Evolutionary conservation across 1,140 invertebrate genomes (phyloP).

Genomic region (Antheraea pernyi): DNA sequence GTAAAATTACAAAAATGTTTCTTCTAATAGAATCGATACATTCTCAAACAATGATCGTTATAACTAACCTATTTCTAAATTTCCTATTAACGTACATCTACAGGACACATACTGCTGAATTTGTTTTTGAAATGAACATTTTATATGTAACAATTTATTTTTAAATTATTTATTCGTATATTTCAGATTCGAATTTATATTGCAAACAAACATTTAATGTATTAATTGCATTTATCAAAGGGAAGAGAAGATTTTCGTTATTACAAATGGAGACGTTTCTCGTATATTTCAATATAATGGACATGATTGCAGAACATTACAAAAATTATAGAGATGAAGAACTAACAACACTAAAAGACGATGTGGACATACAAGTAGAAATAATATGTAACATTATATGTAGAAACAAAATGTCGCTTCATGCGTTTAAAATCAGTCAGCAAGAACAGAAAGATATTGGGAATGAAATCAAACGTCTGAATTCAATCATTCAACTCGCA

Average conservation of each 20-base stretch:
- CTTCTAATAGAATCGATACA: too few species aligned
- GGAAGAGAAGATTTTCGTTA: conserved; percentile 30
- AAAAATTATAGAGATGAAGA: conserved; percentile 22
- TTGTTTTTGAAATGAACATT: too few species aligned
- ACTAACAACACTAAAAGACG: conserved; percentile 18
- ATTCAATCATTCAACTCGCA: conserved; percentile 43
- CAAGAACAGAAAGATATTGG: conserved; percentile 57
- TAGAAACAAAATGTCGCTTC: conserved; percentile 21
- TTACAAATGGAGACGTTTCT: conserved; percentile 46
- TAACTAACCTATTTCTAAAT: too few species aligned
- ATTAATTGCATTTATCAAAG: conserved; percentile 31
- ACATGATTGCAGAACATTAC: conserved; percentile 40
- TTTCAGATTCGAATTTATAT: conserved; percentile 4
- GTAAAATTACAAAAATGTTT: too few species aligned
- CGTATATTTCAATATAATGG: conserved; percentile 45
- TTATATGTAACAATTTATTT: too few species aligned
- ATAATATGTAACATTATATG: conserved; percentile 41
- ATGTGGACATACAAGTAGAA: conserved; percentile 31
- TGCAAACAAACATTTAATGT: conserved; percentile 13
- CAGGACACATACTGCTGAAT: too few species aligned
- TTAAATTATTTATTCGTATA: not conserved
- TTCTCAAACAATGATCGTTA: too few species aligned
- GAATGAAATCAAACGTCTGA: conserved; percentile 55
- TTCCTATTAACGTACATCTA: too few species aligned
- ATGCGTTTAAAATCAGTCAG: conserved; percentile 48